These are phyloP conservation scores for Spea multiplicata DNA, from an alignment of 2,113 vertebrate species.

Conservation along the genomic window DNA sequence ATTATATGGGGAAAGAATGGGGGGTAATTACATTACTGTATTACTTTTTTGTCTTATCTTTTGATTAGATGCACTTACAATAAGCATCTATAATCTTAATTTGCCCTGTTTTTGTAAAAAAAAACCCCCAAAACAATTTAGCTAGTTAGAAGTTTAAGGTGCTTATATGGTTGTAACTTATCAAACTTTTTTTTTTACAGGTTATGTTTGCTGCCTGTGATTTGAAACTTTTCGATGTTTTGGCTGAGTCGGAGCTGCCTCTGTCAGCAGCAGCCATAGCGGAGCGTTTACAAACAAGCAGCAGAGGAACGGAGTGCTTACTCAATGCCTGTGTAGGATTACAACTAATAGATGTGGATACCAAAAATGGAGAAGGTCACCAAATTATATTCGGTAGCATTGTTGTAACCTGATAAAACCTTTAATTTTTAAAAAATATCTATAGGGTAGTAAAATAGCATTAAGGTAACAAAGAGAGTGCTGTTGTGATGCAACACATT, in stretches of 20 bases:
- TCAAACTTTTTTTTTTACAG: not conserved
- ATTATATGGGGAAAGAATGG: too few relatives aligned
- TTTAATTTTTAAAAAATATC: too few relatives aligned
- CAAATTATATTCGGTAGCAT: not conserved
- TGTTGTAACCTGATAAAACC: too few relatives aligned
- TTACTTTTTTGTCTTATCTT: too few relatives aligned
- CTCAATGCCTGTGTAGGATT: not conserved
- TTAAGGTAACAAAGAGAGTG: too few relatives aligned
- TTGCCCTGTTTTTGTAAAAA: too few relatives aligned
- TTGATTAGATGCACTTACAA: too few relatives aligned
- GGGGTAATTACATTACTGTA: too few relatives aligned
- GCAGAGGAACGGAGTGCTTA: not conserved
- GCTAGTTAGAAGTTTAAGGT: not conserved
- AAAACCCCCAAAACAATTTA: too few relatives aligned
- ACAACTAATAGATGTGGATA: not conserved
- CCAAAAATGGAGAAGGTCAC: not conserved
- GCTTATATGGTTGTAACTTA: not conserved
- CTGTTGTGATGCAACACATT: too few relatives aligned
- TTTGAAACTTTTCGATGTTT: not conserved
- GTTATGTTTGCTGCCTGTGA: not conserved
- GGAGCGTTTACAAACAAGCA: not conserved
- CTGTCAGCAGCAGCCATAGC: not conserved
- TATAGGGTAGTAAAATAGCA: too few relatives aligned
- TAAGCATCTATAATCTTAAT: too few relatives aligned
- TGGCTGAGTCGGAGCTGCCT: not conserved